A percentile compares a stretch with the other conserved stretches of the same genome.
Conservation (phyloP, 2,797 vertebrate genomes). For the Bufotes viridis region DNA sequence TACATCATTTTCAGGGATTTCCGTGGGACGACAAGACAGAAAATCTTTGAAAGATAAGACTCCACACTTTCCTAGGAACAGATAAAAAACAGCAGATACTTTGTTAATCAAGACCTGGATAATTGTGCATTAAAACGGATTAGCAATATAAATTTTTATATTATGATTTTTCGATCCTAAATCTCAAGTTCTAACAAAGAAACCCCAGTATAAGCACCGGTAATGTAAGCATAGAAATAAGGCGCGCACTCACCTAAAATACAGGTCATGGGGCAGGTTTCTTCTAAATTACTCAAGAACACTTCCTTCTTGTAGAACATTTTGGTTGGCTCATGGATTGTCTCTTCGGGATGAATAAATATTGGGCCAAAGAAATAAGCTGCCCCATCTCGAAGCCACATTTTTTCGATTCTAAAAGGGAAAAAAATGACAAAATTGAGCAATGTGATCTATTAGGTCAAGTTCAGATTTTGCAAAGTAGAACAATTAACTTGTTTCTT, state of each 20-base stretch:
- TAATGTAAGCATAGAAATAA: background rate
- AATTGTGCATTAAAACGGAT: background rate
- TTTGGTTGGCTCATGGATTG: constrained; percentile 97
- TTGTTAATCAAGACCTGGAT: background rate
- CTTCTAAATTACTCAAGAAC: constrained; percentile 96
- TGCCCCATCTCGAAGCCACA: constrained; percentile 95
- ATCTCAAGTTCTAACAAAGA: no score
- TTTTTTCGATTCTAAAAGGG: constrained; percentile 89
- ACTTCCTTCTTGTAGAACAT: constrained; percentile 99
- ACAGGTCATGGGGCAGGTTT: constrained; percentile 95
- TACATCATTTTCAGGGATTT: constrained; percentile 88
- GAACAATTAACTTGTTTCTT: background rate
- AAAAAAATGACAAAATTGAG: constrained; percentile 32
- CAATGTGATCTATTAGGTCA: no score
- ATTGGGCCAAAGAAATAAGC: constrained; percentile 97
- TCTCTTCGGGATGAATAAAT: constrained; percentile 98
- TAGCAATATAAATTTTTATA: no score
- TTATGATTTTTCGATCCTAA: no score
- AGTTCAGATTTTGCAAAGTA: background rate
- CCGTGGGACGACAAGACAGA: constrained; percentile 91
- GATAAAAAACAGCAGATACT: constrained; percentile 30
- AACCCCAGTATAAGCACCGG: no score
- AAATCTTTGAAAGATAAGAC: constrained; percentile 97
- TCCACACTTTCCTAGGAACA: constrained; percentile 87
- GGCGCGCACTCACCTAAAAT: constrained; percentile 80